phyloP scores from a whole-genome alignment of 2,888 invertebrate genomes.

The Cylloceria caligata region DNA sequence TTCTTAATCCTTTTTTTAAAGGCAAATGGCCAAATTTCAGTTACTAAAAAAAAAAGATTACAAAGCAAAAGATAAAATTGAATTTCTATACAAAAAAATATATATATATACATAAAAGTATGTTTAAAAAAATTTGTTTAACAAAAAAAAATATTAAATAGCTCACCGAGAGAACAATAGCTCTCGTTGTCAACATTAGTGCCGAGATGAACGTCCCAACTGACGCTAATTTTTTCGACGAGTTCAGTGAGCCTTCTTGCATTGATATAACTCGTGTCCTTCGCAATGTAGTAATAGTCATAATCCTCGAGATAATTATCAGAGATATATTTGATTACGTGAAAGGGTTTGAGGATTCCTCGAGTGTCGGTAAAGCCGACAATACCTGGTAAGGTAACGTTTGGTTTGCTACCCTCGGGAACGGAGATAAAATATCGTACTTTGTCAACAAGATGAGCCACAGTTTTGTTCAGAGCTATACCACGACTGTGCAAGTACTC shows the following conservation, averaged over 20 bases:
- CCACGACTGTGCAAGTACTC: conserved; percentile 90
- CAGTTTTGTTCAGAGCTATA: conserved; percentile 94
- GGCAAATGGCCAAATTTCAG: no score
- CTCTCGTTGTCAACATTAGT: conserved; percentile 87
- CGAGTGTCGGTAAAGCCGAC: conserved; percentile 95
- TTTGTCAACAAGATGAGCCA: conserved; percentile 93
- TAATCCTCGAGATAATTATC: conserved; percentile 96
- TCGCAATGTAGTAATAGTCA: conserved; percentile 96
- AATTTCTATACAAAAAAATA: no score
- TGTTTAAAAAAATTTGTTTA: conserved; percentile 37
- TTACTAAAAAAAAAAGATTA: no score
- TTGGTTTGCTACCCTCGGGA: conserved; percentile 85
- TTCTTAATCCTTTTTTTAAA: no score
- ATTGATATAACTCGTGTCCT: conserved; percentile 94
- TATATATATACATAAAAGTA: no score
- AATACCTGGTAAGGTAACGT: conserved; percentile 88
- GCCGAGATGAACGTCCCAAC: conserved; percentile 94
- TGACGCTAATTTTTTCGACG: conserved; percentile 92
- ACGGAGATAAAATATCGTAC: conserved; percentile 91
- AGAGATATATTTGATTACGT: conserved; percentile 94
- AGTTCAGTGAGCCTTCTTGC: conserved; percentile 90
- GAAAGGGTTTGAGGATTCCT: conserved; percentile 92
- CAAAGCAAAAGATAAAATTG: no score
- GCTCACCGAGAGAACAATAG: conserved; percentile 90
- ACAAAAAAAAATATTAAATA: no score